Evolutionary conservation across 1,140 invertebrate genomes (phyloP).

Genomic region (Doryteuthis pealeii): DNA sequence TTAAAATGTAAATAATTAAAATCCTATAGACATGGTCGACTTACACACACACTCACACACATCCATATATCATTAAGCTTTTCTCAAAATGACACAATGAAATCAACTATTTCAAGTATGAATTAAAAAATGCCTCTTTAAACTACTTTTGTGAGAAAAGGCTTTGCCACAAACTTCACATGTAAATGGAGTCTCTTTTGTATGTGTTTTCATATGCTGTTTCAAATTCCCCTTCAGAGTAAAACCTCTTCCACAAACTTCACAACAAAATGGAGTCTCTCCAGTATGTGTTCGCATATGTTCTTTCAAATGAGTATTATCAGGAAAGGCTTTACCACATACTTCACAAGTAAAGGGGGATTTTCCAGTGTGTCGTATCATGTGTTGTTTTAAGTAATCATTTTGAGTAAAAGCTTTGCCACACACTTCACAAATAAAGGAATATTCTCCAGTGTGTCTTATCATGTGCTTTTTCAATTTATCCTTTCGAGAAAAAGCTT

Average conservation of each 20-base stretch:
- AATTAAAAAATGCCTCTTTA: conserved; percentile 13
- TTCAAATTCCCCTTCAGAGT: conserved; percentile 8
- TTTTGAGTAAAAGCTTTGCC: conserved; percentile 16
- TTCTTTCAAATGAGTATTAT: conserved; percentile 17
- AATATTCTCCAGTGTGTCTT: conserved; percentile 18
- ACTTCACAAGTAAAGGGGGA: conserved; percentile 18
- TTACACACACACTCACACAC: no score
- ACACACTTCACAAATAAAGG: conserved; percentile 17
- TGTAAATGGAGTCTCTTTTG: conserved; percentile 4
- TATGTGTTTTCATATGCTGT: conserved; percentile 16
- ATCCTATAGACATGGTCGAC: no score
- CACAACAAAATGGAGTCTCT: conserved; percentile 9
- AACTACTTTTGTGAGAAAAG: conserved; percentile 1
- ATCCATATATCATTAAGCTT: no score
- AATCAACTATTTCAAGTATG: conserved; percentile 13
- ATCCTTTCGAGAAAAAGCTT: conserved; percentile 15
- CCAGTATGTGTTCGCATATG: conserved; percentile 13
- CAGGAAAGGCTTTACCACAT: conserved; percentile 19
- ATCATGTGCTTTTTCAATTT: conserved; percentile 16
- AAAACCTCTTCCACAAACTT: conserved; percentile 6
- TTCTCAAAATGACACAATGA: no score
- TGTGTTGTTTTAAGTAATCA: conserved; percentile 16
- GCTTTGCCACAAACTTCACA: conserved; percentile 13
- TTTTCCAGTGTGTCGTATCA: conserved; percentile 17
- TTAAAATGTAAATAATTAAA: no score